Conservation (phyloP, 2,113 vertebrate species). For the Clarias gariepinus region DNA sequence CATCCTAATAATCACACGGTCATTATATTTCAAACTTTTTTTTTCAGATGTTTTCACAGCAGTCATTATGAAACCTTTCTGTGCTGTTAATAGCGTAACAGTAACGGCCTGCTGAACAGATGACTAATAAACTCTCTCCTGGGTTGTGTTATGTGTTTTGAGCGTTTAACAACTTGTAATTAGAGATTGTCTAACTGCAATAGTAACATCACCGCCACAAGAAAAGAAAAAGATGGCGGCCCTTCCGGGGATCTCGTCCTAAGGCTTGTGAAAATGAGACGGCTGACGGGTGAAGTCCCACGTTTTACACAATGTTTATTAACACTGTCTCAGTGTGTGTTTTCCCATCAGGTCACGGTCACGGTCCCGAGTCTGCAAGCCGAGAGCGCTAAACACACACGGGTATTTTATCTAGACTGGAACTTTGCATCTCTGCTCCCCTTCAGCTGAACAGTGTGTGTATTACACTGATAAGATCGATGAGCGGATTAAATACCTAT, state of each 20-base stretch:
- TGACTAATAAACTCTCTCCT: constrained; percentile 38
- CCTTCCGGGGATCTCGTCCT: constrained; percentile 3
- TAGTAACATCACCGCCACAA: not conserved
- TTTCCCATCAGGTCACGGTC: constrained; percentile 38
- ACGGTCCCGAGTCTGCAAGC: constrained; percentile 62
- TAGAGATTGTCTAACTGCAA: not conserved
- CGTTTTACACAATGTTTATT: constrained; percentile 27
- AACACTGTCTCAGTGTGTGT: not conserved
- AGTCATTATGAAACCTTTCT: constrained; percentile 2
- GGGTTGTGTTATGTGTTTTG: constrained; percentile 5
- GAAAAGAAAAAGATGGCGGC: not conserved
- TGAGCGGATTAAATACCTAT: constrained; percentile 81
- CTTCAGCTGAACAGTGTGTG: constrained; percentile 67
- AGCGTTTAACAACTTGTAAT: constrained; percentile 10
- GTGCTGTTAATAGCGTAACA: not conserved
- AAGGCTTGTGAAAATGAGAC: not conserved
- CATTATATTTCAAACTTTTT: constrained; percentile 23
- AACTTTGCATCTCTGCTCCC: constrained; percentile 63
- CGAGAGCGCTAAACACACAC: constrained; percentile 58
- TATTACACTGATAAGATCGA: constrained; percentile 76
- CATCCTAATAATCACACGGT: constrained; percentile 23
- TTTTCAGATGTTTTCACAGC: constrained; percentile 25
- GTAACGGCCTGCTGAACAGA: constrained; percentile 23
- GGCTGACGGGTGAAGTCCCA: constrained; percentile 27
- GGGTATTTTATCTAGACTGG: constrained; percentile 67